phyloP scores from a whole-genome alignment of 1,140 invertebrate species.

The Caenorhabditis briggsae region DNA sequence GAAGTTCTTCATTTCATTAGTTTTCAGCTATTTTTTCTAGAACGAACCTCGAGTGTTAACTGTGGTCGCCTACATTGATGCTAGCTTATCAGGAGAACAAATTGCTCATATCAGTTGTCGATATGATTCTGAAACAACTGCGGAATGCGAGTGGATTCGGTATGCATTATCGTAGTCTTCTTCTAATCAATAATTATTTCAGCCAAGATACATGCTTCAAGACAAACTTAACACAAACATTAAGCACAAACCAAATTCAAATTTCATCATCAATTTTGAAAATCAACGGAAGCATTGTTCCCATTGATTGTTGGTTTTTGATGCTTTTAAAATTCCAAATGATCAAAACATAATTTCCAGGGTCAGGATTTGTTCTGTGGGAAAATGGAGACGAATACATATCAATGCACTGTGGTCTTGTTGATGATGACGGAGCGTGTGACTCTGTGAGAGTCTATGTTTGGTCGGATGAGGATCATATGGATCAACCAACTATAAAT shows the following conservation, averaged over 20 bases:
- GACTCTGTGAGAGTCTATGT: slow-evolving; percentile 61
- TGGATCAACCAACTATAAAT: slow-evolving; percentile 64
- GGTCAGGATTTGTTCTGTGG: slow-evolving; percentile 61
- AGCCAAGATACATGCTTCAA: slow-evolving; percentile 59
- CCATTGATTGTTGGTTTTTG: slow-evolving; percentile 53
- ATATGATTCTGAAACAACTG: slow-evolving; percentile 31
- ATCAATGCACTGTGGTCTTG: slow-evolving; percentile 56
- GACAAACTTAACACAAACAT: slow-evolving; percentile 55
- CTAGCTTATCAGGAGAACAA: slow-evolving; percentile 57
- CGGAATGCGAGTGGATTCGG: slow-evolving; percentile 58
- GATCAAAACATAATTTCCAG: slow-evolving; percentile 41
- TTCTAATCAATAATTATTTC: background rate
- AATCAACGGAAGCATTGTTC: slow-evolving; percentile 44
- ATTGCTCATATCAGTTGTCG: slow-evolving; percentile 58
- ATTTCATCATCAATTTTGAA: slow-evolving; percentile 33
- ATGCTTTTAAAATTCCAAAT: background rate
- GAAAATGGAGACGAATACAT: slow-evolving; percentile 64
- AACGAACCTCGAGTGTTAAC: slow-evolving; percentile 61
- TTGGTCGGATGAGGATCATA: slow-evolving; percentile 66
- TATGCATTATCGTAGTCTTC: background rate
- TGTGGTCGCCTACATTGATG: slow-evolving; percentile 63
- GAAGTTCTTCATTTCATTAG: too few species aligned
- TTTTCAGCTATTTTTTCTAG: background rate
- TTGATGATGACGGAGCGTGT: slow-evolving; percentile 64
- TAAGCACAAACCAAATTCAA: slow-evolving; percentile 21